A percentile compares a stretch with the other conserved stretches of the same genome.
Conservation (phyloP, 2,113 vertebrate genomes). For the Tiliqua scincoides region DNA sequence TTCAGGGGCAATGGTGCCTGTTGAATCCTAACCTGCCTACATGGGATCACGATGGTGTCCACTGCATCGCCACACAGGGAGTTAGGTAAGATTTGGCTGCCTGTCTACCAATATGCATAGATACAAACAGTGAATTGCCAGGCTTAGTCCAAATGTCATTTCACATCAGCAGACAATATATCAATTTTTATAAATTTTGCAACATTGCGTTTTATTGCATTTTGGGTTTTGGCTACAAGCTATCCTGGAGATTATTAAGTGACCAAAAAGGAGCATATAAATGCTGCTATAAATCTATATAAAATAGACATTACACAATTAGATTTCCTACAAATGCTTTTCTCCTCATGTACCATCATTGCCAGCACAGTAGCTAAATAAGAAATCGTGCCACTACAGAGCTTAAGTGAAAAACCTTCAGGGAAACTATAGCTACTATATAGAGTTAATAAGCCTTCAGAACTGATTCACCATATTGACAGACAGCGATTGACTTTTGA, state of each 20-base stretch:
- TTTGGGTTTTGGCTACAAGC: too few relatives aligned
- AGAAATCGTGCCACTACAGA: not conserved
- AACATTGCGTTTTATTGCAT: too few relatives aligned
- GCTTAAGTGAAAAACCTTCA: not conserved
- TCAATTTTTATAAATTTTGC: not conserved
- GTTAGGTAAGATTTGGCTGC: too few relatives aligned
- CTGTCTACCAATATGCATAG: not conserved
- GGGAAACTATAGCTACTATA: not conserved
- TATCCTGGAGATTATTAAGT: too few relatives aligned
- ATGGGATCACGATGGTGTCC: too few relatives aligned
- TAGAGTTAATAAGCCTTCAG: not conserved
- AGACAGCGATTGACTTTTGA: not conserved
- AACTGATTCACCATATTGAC: not conserved
- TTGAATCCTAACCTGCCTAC: too few relatives aligned
- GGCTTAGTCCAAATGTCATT: not conserved
- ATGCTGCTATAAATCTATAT: too few relatives aligned
- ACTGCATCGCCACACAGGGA: too few relatives aligned
- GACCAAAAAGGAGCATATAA: too few relatives aligned
- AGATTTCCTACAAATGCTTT: not conserved
- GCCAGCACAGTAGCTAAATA: not conserved
- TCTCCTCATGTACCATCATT: not conserved
- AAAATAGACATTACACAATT: not conserved
- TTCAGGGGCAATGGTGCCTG: too few relatives aligned
- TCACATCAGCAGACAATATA: not conserved
- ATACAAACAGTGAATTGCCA: too few relatives aligned